phyloP scores from a whole-genome alignment of 2,888 invertebrate species.

The Incurvaria masculella region DNA sequence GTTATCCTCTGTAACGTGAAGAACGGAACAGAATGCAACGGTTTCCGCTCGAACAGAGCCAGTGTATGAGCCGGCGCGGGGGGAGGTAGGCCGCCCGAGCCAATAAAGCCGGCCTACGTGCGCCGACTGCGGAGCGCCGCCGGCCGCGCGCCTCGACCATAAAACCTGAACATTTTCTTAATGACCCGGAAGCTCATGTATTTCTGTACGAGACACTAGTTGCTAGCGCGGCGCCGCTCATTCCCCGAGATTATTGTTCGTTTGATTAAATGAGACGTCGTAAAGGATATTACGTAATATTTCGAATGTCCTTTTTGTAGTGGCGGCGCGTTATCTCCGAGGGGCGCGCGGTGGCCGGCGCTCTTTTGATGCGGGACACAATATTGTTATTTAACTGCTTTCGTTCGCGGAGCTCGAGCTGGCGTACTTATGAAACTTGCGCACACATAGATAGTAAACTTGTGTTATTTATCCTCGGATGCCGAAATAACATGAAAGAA shows the following conservation, averaged over 20 bases:
- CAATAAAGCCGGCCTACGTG: neutral
- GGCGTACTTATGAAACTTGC: too few relatives aligned
- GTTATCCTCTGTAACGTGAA: too few relatives aligned
- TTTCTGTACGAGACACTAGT: neutral
- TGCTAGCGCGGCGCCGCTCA: neutral
- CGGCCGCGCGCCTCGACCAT: too few relatives aligned
- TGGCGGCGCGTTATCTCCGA: too few relatives aligned
- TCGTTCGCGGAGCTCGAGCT: too few relatives aligned
- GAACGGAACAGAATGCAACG: too few relatives aligned
- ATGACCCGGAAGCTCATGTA: neutral
- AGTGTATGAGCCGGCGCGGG: too few relatives aligned
- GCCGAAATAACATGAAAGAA: too few relatives aligned
- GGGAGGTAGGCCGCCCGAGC: too few relatives aligned
- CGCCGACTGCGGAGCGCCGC: neutral
- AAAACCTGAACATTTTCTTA: neutral
- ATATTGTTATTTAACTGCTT: neutral
- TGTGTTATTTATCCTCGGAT: too few relatives aligned
- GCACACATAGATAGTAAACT: too few relatives aligned
- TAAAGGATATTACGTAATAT: neutral
- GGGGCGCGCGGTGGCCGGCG: neutral
- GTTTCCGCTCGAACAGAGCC: too few relatives aligned
- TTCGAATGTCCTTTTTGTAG: neutral
- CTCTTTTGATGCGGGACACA: neutral
- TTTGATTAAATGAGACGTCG: neutral
- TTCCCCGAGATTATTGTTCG: neutral